These are phyloP conservation scores for Pterostichus niger DNA, from an alignment of 2,888 invertebrate genomes.

Conservation along the genomic window DNA sequence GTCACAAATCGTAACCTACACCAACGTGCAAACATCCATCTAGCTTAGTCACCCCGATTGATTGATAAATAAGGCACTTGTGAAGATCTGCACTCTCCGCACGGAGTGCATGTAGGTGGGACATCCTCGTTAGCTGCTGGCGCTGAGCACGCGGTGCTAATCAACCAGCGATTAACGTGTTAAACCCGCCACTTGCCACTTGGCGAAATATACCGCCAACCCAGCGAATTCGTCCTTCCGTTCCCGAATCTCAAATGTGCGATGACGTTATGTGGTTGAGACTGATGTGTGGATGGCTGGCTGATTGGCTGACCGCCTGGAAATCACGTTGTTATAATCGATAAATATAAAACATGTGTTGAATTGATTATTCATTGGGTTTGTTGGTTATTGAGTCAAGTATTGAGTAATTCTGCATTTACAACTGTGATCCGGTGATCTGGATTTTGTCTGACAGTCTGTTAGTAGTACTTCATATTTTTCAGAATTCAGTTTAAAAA, in stretches of 20 bases:
- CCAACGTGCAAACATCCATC: not conserved
- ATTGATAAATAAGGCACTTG: conserved; percentile 6
- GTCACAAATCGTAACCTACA: not conserved
- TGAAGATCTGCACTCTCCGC: not conserved
- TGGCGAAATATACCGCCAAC: not conserved
- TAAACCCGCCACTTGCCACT: conserved; percentile 3
- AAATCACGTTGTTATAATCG: too few relatives aligned
- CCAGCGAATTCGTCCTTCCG: not conserved
- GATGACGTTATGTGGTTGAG: too few relatives aligned
- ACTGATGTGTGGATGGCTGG: too few relatives aligned
- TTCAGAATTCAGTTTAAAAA: too few relatives aligned
- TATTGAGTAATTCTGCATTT: too few relatives aligned
- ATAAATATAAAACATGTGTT: too few relatives aligned
- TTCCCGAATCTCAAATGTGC: not conserved
- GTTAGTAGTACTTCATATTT: too few relatives aligned
- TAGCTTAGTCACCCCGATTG: not conserved
- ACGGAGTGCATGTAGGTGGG: not conserved
- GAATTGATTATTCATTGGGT: too few relatives aligned
- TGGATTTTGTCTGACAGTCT: too few relatives aligned
- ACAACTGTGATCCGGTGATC: too few relatives aligned
- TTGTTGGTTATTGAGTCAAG: too few relatives aligned
- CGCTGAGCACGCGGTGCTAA: not conserved
- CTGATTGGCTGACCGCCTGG: too few relatives aligned
- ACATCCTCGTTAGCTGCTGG: conserved; percentile 25
- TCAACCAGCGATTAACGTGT: conserved; percentile 17